Percentiles rank a stretch among this genome's conserved stretches.
Evolutionary conservation across 2,888 invertebrate species (phyloP).

Genomic region (Celastrina argiolus): DNA sequence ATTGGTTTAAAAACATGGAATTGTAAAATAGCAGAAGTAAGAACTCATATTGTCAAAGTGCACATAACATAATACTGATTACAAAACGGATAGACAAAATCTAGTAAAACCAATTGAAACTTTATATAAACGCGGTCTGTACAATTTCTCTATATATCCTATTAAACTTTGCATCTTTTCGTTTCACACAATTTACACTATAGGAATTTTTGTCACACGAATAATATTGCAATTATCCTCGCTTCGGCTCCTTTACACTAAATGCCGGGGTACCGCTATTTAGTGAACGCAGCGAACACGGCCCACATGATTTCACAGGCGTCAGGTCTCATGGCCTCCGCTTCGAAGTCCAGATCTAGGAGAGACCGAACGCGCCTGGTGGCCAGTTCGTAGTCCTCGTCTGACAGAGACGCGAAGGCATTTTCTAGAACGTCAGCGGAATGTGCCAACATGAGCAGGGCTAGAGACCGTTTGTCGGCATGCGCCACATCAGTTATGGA

Average conservation of each 20-base stretch:
- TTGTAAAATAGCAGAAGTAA: background rate
- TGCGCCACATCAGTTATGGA: conserved; percentile 99
- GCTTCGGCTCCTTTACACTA: conserved; percentile 23
- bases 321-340: conserved; percentile 94
- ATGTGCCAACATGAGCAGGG: conserved; percentile 96
- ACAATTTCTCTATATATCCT: conserved; percentile 27
- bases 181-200: conserved; percentile 31
- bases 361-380: conserved; percentile 97
- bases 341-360: conserved; percentile 97
- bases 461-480: conserved; percentile 96
- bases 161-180: conserved; percentile 24
- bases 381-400: conserved; percentile 98
- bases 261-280: conserved; percentile 80
- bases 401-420: conserved; percentile 97
- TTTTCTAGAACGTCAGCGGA: conserved; percentile 99
- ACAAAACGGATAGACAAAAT: conserved; percentile 28
- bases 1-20: background rate
- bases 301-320: conserved; percentile 98
- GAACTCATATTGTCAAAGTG: conserved; percentile 8
- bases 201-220: conserved; percentile 29
- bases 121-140: conserved; percentile 22
- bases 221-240: conserved; percentile 21
- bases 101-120: conserved; percentile 21
- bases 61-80: conserved; percentile 32
- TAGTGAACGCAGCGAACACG: conserved; percentile 98